Conservation (phyloP, 2,888 invertebrate genomes). For the Neoaliturus tenellus region DNA sequence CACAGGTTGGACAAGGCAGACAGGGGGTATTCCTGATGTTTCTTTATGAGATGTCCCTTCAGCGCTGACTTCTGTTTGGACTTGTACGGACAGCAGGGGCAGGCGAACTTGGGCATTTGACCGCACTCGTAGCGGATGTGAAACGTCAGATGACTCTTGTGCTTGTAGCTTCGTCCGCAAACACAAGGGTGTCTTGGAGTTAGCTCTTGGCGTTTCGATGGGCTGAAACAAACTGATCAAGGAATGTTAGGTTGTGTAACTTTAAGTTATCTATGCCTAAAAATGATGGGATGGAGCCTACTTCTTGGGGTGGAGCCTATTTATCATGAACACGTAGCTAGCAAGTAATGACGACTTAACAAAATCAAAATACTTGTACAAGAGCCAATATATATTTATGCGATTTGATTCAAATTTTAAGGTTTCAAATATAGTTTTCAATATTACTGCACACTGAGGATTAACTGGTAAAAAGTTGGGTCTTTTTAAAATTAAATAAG, state of each 20-base stretch:
- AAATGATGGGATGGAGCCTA: no score
- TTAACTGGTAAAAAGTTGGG: no score
- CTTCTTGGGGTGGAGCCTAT: no score
- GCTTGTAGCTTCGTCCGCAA: constrained; percentile 58
- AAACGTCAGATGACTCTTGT: constrained; percentile 56
- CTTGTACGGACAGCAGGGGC: constrained; percentile 74
- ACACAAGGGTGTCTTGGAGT: constrained; percentile 72
- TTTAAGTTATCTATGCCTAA: no score
- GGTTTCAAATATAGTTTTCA: no score
- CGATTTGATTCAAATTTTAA: no score
- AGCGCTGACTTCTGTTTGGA: constrained; percentile 80
- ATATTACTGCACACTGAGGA: no score
- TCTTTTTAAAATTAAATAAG: no score
- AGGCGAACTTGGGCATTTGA: constrained; percentile 53
- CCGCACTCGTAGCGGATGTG: constrained; percentile 59
- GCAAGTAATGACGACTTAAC: no score
- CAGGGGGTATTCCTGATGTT: neutral
- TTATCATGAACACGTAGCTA: no score
- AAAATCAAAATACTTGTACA: no score
- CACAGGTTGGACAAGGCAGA: neutral
- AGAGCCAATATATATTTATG: no score
- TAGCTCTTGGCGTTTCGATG: neutral
- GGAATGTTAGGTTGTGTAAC: neutral
- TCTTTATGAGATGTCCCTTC: constrained; percentile 2
- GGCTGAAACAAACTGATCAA: neutral